These are phyloP conservation scores for Lasioglossum calceatum DNA, from an alignment of 2,888 invertebrate genomes.

Conservation along the genomic window DNA sequence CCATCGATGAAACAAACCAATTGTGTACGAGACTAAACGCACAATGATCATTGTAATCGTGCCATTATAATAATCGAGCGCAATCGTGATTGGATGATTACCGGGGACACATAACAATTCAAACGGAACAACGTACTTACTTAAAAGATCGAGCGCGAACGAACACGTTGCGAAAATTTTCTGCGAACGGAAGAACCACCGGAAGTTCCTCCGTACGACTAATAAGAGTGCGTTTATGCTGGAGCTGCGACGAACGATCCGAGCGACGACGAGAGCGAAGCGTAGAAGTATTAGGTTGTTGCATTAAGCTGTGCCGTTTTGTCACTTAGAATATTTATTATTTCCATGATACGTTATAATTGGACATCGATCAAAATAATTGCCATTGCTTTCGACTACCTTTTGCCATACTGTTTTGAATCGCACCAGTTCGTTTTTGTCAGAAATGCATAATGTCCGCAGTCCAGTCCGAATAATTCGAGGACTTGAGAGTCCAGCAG, in stretches of 20 bases:
- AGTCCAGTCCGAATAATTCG: neutral
- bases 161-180: conserved; percentile 9
- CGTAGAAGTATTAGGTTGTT: too few relatives aligned
- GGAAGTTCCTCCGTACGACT: conserved; percentile 30
- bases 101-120: conserved; percentile 50
- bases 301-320: too few relatives aligned
- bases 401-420: too few relatives aligned
- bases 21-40: conserved; percentile 54
- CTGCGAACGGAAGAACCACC: conserved; percentile 12
- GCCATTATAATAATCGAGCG: conserved; percentile 63
- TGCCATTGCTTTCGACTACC: too few relatives aligned
- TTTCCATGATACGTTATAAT: too few relatives aligned
- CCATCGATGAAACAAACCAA: conserved; percentile 6
- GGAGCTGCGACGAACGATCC: too few relatives aligned
- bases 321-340: too few relatives aligned
- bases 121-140: conserved; percentile 48
- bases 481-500: neutral
- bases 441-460: too few relatives aligned
- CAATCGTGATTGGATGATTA: conserved; percentile 55
- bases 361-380: too few relatives aligned
- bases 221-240: too few relatives aligned
- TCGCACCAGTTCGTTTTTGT: too few relatives aligned
- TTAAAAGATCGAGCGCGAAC: conserved; percentile 3
- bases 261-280: too few relatives aligned
- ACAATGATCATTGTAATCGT: conserved; percentile 66